Conservation (phyloP, 2,888 invertebrate genomes). For the Onchidella celtica region DNA sequence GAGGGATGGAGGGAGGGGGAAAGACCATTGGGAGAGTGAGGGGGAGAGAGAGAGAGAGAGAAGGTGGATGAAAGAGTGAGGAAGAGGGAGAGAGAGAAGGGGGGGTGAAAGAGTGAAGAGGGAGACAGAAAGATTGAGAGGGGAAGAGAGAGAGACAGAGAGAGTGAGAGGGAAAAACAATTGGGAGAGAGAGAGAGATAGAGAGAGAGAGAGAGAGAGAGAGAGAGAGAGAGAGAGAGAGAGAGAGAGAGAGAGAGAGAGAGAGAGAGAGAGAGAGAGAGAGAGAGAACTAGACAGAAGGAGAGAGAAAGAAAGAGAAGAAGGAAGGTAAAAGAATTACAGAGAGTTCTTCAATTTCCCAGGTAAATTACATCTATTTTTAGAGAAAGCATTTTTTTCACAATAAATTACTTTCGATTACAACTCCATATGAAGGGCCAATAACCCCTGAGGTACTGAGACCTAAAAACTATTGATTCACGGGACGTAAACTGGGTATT, state of each 20-base stretch:
- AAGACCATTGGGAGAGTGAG: neutral
- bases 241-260: neutral
- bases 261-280: neutral
- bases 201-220: too few species aligned
- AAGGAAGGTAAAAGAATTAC: too few species aligned
- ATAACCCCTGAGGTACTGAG: too few species aligned
- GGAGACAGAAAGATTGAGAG: neutral
- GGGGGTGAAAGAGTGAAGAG: neutral
- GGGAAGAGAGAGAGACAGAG: neutral
- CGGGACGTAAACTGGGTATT: too few species aligned
- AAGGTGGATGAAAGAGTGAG: neutral
- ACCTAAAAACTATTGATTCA: too few species aligned
- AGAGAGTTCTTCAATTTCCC: too few species aligned
- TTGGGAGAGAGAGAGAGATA: too few species aligned
- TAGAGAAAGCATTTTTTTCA: too few species aligned
- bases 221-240: neutral
- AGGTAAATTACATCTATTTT: too few species aligned
- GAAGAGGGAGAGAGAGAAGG: neutral
- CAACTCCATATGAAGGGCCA: too few species aligned
- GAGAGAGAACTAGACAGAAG: neutral
- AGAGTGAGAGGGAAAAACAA: neutral
- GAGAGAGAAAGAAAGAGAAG: too few species aligned
- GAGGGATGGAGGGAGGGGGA: neutral
- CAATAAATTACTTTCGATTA: too few species aligned
- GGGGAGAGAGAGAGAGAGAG: neutral